phyloP scores from a whole-genome alignment of 2,888 invertebrate species.

The Agrochola macilenta region DNA sequence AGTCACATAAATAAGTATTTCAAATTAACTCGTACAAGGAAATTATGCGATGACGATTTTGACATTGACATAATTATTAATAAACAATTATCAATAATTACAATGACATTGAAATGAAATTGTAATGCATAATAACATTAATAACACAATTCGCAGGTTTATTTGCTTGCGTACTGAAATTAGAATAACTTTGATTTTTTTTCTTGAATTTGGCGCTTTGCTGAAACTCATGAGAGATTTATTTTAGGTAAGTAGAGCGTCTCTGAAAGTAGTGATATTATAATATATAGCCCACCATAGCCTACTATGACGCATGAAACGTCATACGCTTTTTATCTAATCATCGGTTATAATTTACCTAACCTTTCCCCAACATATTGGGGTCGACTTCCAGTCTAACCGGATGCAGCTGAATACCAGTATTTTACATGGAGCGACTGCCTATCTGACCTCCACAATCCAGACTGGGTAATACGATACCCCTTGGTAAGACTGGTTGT shows the following conservation, averaged over 20 bases:
- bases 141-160: background rate
- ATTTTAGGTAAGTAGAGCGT: background rate
- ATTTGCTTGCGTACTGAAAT: background rate
- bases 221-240: background rate
- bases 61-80: constrained; percentile 31
- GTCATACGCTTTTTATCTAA: too few species aligned
- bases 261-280: too few species aligned
- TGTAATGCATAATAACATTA: background rate
- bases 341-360: too few species aligned
- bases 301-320: too few species aligned
- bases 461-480: too few species aligned
- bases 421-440: too few species aligned
- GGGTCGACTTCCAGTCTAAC: too few species aligned
- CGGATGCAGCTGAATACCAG: too few species aligned
- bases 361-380: too few species aligned
- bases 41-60: constrained; percentile 37
- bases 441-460: too few species aligned
- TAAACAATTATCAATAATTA: constrained; percentile 41
- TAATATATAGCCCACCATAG: too few species aligned
- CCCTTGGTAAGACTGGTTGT: too few species aligned
- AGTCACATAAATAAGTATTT: constrained; percentile 24
- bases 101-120: constrained; percentile 10
- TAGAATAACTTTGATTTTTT: background rate
- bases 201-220: background rate
- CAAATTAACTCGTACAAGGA: constrained; percentile 12